Evolutionary conservation across 64 coral and sea anemone genomes (phyloP).

Genomic region (Anthopleura sola): DNA sequence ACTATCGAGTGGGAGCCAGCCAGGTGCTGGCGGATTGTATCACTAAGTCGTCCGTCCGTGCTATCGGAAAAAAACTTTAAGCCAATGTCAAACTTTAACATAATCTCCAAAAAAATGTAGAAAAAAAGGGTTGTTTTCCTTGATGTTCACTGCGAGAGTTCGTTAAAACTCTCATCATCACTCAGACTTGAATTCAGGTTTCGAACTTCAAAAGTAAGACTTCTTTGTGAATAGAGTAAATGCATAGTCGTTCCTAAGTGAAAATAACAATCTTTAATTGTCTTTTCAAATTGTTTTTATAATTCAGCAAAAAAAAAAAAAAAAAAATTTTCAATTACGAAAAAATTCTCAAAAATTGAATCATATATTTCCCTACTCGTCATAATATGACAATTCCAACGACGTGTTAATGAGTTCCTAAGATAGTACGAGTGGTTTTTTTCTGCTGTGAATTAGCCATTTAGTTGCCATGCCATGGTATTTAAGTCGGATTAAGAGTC

Average conservation of each 20-base stretch:
- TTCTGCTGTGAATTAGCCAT: not conserved
- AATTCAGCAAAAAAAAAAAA: too few relatives aligned
- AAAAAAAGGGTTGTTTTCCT: not conserved
- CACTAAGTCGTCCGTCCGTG: not conserved
- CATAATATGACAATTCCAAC: not conserved
- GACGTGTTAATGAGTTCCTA: not conserved
- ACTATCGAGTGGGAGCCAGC: not conserved
- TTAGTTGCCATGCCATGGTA: not conserved
- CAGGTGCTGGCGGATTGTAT: conserved; percentile 4
- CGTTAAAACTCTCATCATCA: too few relatives aligned
- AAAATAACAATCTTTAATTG: too few relatives aligned
- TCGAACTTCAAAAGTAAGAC: not conserved
- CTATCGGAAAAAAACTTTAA: not conserved
- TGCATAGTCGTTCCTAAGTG: too few relatives aligned
- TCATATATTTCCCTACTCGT: not conserved
- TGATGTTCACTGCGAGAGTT: too few relatives aligned
- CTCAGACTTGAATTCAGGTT: too few relatives aligned
- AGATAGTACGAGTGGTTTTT: not conserved
- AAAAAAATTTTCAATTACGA: not conserved
- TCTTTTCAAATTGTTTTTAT: too few relatives aligned
- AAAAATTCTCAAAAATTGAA: not conserved
- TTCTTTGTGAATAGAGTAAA: too few relatives aligned
- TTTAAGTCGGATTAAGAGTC: not conserved
- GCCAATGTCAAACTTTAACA: not conserved
- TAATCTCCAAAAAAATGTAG: not conserved